Percentiles rank a stretch among this genome's conserved stretches.
These are phyloP conservation scores for Mechanitis mazaeus DNA, from an alignment of 2,888 invertebrate genomes.

Conservation along the genomic window DNA sequence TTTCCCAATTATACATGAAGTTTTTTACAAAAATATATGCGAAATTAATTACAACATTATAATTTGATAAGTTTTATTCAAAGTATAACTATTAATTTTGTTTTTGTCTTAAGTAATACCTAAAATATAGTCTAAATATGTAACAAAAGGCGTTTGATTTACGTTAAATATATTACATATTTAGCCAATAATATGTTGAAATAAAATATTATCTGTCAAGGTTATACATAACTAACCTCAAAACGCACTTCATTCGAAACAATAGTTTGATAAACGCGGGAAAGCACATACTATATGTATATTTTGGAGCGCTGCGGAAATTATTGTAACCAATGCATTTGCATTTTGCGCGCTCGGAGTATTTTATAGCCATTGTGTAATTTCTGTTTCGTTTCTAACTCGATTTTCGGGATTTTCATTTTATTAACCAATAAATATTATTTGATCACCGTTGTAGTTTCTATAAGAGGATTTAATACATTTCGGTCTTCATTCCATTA, in stretches of 20 bases:
- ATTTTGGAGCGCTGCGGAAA: conserved; percentile 34
- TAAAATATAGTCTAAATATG: too few relatives aligned
- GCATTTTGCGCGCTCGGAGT: conserved; percentile 36
- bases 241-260: conserved; percentile 8
- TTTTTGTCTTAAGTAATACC: too few relatives aligned
- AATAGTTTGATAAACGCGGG: conserved; percentile 26
- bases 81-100: too few relatives aligned
- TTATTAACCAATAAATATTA: neutral
- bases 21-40: neutral
- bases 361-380: conserved; percentile 37
- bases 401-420: conserved; percentile 2
- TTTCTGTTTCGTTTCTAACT: conserved; percentile 26
- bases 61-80: too few relatives aligned
- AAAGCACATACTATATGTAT: conserved; percentile 31
- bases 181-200: too few relatives aligned
- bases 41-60: too few relatives aligned
- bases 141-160: too few relatives aligned
- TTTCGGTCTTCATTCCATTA: neutral
- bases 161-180: too few relatives aligned
- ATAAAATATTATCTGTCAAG: too few relatives aligned
- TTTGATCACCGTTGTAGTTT: neutral
- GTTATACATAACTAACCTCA: neutral
- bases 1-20: conserved; percentile 19
- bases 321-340: conserved; percentile 40
- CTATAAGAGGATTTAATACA: neutral